Conservation (phyloP, 92 coral and sea anemone genomes). For the Umimayanthus kanabou region DNA sequence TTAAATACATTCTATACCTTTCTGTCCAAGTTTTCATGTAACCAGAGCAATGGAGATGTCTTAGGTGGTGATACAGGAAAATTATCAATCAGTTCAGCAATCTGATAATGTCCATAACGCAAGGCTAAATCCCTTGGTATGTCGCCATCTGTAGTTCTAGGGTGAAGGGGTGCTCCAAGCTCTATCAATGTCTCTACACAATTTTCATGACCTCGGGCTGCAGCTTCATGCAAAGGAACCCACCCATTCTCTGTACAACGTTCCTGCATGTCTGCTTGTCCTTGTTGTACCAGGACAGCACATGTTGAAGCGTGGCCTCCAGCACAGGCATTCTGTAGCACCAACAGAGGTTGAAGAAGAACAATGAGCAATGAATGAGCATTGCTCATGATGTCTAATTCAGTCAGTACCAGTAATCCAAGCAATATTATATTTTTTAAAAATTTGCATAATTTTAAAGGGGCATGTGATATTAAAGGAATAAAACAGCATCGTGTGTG, state of each 20-base stretch:
- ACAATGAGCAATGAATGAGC: neutral
- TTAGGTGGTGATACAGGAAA: conserved; percentile 80
- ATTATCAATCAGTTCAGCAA: conserved; percentile 81
- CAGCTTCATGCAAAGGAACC: conserved; percentile 91
- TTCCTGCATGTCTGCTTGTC: conserved; percentile 88
- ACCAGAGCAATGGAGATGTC: conserved; percentile 78
- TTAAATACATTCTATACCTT: conserved; percentile 61
- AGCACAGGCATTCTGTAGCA: conserved; percentile 78
- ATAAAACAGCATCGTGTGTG: too few species aligned
- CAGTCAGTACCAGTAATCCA: neutral
- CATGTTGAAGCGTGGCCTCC: conserved; percentile 76
- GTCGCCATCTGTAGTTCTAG: conserved; percentile 92
- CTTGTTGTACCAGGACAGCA: conserved; percentile 66
- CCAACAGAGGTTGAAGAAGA: neutral
- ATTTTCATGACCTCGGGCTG: conserved; percentile 79
- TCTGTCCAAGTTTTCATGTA: conserved; percentile 93
- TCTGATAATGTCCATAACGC: conserved; percentile 72
- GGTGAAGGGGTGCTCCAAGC: conserved; percentile 94
- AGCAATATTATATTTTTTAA: too few species aligned
- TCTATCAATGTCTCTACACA: conserved; percentile 76
- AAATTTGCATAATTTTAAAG: too few species aligned
- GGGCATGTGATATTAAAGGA: too few species aligned
- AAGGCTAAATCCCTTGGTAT: conserved; percentile 95
- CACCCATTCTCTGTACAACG: conserved; percentile 84
- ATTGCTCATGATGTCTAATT: neutral